Percentiles rank a stretch among this genome's conserved stretches.
Evolutionary conservation across 2,113 vertebrate genomes (phyloP).

Genomic region (Phoenicopterus ruber): DNA sequence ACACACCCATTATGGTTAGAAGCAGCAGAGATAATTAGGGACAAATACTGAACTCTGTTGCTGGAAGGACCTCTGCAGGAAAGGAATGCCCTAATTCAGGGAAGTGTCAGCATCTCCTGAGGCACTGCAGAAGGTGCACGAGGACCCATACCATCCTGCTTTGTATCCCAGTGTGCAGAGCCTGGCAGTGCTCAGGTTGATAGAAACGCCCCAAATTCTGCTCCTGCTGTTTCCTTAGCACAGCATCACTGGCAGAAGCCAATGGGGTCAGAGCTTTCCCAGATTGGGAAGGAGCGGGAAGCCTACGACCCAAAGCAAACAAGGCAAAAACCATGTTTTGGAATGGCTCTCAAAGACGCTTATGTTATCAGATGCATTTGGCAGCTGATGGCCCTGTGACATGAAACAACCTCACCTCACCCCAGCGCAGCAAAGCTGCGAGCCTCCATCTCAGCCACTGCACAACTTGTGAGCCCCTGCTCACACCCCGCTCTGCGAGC

Average conservation of each 20-base stretch:
- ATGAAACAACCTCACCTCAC: background rate
- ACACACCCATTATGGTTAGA: background rate
- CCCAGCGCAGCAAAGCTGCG: background rate
- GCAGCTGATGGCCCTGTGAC: background rate
- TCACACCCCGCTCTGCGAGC: background rate
- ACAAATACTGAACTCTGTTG: background rate
- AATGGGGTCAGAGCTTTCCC: background rate
- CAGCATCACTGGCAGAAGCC: background rate
- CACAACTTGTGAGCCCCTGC: background rate
- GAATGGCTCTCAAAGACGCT: background rate
- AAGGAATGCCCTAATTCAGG: fast-evolving
- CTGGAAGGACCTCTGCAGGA: background rate
- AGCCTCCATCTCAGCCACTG: background rate
- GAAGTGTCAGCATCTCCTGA: fast-evolving
- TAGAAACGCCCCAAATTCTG: fast-evolving
- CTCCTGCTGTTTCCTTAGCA: background rate
- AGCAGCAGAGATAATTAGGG: background rate
- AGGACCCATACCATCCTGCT: fast-evolving
- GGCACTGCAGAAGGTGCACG: background rate
- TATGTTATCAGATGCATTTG: background rate
- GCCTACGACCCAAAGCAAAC: background rate
- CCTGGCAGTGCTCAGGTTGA: background rate
- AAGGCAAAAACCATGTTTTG: background rate
- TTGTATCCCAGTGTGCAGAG: background rate
- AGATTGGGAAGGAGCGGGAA: background rate